Evolutionary conservation across 2,797 vertebrate genomes (phyloP), one percentile per base, ranked within the genome.

Genomic region (Pseudochirops cupreus): DNA sequence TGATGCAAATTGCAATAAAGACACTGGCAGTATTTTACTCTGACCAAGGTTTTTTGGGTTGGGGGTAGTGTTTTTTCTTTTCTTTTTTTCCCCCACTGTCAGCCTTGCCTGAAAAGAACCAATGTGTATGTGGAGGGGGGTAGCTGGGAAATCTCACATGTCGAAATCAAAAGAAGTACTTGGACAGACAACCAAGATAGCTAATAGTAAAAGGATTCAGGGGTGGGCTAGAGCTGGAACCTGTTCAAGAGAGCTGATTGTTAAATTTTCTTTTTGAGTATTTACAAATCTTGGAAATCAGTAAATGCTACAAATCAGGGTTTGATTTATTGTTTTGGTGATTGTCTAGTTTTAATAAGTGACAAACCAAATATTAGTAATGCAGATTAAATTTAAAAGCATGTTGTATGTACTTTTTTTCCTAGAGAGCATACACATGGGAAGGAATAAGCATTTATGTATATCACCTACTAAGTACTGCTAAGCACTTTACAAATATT

Each of bases 1-100:
- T 55, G 55, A 39, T 95, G 94, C 97, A 96, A 97, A 98, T 98
- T 97, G 96, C 96, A 95, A 26, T 89, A 95, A 98, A 97, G 95
- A 95, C 96, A 96, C 92, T 52, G 82, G 94, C 92, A 96, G 94
- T 56, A 3, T 95, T 97, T 97, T 94, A 97, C 97, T 97, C 94
- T 97, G 93, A 87, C 74, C 74, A 87, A 87, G 74, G 74, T 3
- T 87, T 87, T 87, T 87, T 46, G 74, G 74, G 74, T 87, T 87
- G 74, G 39, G 46, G 74, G 39, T 46, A 46, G 74, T 46, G 39
- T 46, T 82, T 82, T 21, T 39, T 14, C 1, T 6, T 31, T 31
- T 74, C 91, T 95, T 92, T 46, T 28, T 24, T 56, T 21, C 18
- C 56, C 96, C 94, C 91, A 52, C 92, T 94, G 93, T 67, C 53